Evolutionary conservation across 2,113 vertebrate species (phyloP), one percentile per base, ranked within the genome.

Genomic region (Ameiurus melas): DNA sequence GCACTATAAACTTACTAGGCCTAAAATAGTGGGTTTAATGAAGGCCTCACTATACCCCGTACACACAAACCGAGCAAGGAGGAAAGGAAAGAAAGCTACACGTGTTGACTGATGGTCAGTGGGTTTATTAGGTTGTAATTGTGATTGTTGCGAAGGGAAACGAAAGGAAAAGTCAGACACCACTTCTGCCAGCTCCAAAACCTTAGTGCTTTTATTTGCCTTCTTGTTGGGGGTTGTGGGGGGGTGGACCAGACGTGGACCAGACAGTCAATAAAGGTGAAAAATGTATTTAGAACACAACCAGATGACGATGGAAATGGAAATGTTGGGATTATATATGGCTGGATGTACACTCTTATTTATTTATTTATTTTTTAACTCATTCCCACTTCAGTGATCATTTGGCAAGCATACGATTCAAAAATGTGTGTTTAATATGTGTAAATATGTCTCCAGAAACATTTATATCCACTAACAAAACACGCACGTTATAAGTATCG

Each of bases 21-120:
- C 89, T 88, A 80, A 94, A 94, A 95, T 93, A 93, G 92, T 64
- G 20, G 0, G 33, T 87, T 89, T 94, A 92, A 89, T 92, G 86
- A 94, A 94, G 83, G 88, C 87, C 71, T 90, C 90, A 90, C 91
- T 93, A 86, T 93, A 86, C 64, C 83, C 87, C 79, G 85, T 75
- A 90, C 87, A 90, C 83, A 88, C 91, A 92, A 87, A 86, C 85
- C 88, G 89, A 92, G 78, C 87, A 92, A 87, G 89, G 86, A 39
- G 64, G 68, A 58, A 85, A 78, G 64, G 85, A 81, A 27, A 57
- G 85, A 80, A 84, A 87, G 83, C 78, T 70, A 87, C 90, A 89
- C 64, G 39, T 88, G 58, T 86, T 58, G 84, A 73, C 86, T 86
- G 80, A 86, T 87, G 90, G 81, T 88, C 84, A 89, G 66, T 0